These are phyloP conservation scores for Vanessa tameamea DNA, from an alignment of 1,140 invertebrate genomes.

Conservation along the genomic window DNA sequence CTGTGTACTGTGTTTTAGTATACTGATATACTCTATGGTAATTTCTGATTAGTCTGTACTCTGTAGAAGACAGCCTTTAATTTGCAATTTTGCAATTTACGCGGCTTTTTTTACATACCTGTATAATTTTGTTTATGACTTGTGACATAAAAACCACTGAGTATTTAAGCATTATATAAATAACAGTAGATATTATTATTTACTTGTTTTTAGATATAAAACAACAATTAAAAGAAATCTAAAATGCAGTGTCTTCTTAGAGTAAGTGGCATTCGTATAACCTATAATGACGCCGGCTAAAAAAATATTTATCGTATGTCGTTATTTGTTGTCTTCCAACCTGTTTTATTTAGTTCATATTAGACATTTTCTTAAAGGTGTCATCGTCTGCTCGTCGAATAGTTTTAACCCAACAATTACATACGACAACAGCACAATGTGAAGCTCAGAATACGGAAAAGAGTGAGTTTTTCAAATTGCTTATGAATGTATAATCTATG, in stretches of 20 bases:
- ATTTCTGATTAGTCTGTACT: no score
- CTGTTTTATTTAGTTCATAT: not conserved
- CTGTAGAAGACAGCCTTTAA: no score
- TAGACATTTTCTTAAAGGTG: conserved; percentile 6
- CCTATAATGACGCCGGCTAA: not conserved
- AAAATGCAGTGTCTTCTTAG: conserved; percentile 25
- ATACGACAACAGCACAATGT: conserved; percentile 36
- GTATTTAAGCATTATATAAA: no score
- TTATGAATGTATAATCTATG: not conserved
- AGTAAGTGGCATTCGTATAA: conserved; percentile 19
- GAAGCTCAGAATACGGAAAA: conserved; percentile 51
- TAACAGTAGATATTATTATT: no score
- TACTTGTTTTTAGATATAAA: no score
- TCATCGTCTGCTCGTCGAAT: not conserved
- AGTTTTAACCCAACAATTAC: conserved; percentile 26
- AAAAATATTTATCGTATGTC: not conserved
- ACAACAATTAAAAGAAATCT: not conserved
- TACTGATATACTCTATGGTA: no score
- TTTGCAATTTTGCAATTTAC: no score
- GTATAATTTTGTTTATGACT: no score
- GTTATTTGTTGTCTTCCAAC: not conserved
- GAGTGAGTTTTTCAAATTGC: conserved; percentile 38
- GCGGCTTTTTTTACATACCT: no score
- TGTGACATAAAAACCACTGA: no score
- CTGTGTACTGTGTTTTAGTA: no score